These are phyloP conservation scores for Corvus hawaiiensis DNA, from an alignment of 2,113 vertebrate genomes.

Conservation along the genomic window DNA sequence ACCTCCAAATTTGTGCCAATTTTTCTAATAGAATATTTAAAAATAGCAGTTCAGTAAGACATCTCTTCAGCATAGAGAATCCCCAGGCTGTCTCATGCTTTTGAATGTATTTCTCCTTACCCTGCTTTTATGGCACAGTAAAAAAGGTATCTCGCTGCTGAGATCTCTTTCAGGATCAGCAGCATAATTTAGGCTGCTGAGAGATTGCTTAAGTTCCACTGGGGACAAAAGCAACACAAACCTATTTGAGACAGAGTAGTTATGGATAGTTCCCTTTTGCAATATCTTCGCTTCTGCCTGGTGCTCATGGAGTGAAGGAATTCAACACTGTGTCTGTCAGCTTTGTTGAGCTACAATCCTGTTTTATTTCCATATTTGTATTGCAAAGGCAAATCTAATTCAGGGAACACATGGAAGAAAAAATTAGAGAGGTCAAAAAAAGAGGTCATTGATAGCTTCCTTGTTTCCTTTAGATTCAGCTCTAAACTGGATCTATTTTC, in stretches of 20 bases:
- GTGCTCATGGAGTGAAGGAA: neutral
- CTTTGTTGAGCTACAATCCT: neutral
- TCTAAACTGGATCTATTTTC: neutral
- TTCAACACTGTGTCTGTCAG: neutral
- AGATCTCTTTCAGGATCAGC: neutral
- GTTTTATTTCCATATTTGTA: neutral
- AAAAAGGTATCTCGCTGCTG: neutral
- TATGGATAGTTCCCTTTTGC: neutral
- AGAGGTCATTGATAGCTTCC: neutral
- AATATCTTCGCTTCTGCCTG: neutral
- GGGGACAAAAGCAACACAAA: neutral
- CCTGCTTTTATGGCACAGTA: neutral
- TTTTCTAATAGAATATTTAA: neutral
- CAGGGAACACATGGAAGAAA: neutral
- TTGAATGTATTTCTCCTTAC: neutral
- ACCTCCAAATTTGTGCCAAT: neutral
- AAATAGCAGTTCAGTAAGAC: neutral
- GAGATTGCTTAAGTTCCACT: neutral
- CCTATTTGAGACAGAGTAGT: neutral
- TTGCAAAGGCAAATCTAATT: neutral
- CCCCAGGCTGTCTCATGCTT: neutral
- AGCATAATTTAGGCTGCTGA: neutral
- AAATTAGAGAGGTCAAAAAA: neutral
- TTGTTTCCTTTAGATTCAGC: neutral
- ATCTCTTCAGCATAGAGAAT: neutral